Conservation (phyloP, 2,797 vertebrate genomes). For the Channa striata region DNA sequence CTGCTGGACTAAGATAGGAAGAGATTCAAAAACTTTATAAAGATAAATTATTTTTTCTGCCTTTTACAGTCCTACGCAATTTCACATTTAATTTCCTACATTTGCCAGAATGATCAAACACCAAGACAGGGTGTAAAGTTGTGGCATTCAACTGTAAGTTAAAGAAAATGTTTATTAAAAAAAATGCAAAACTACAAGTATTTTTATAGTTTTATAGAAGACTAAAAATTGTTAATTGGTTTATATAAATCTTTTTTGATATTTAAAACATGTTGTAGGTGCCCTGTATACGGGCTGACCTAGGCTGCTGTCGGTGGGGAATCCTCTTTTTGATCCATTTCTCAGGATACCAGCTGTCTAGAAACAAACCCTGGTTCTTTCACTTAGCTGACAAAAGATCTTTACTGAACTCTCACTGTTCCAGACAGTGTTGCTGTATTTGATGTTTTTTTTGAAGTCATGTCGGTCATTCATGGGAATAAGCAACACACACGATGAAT, state of each 20-base stretch:
- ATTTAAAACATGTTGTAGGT: too few species aligned
- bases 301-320: too few species aligned
- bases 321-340: too few species aligned
- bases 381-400: background rate
- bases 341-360: background rate
- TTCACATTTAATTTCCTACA: background rate
- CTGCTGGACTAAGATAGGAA: conserved; percentile 69
- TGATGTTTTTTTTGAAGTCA: conserved; percentile 10
- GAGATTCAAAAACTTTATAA: background rate
- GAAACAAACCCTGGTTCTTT: background rate
- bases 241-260: too few species aligned
- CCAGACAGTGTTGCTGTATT: background rate
- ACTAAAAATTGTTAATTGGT: too few species aligned
- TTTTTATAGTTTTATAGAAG: too few species aligned
- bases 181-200: background rate
- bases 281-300: too few species aligned
- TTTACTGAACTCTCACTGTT: background rate
- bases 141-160: background rate
- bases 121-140: background rate
- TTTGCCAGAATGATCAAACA: background rate
- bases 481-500: conserved; percentile 9
- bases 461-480: background rate
- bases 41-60: too few species aligned
- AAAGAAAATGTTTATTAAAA: background rate
- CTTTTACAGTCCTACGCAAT: too few species aligned